Percentiles rank a stretch among this genome's conserved stretches.
These are phyloP conservation scores for Scalopus aquaticus DNA, from an alignment of 2,113 vertebrate genomes.

Conservation along the genomic window DNA sequence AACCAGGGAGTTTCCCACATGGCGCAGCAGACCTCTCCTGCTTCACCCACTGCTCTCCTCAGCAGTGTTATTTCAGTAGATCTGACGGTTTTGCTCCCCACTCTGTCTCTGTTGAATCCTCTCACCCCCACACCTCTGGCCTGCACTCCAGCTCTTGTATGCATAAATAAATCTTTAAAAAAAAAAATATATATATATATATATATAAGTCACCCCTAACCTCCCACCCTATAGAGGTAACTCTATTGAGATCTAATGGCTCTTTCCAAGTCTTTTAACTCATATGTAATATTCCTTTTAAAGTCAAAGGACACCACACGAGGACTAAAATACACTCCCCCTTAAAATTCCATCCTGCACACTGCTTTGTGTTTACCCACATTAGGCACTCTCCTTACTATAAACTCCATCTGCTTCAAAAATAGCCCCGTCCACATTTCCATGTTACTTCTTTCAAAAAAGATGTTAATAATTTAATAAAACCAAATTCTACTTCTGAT, in stretches of 20 bases:
- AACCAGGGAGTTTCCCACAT: too few relatives aligned
- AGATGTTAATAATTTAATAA: not conserved
- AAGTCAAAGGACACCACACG: not conserved
- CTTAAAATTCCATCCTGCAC: not conserved
- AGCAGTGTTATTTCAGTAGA: too few relatives aligned
- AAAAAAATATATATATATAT: too few relatives aligned
- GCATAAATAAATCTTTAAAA: too few relatives aligned
- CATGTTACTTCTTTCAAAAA: not conserved
- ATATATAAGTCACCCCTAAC: not conserved
- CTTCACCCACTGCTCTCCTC: too few relatives aligned
- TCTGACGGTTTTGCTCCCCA: too few relatives aligned
- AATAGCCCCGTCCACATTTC: not conserved
- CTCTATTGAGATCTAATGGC: not conserved
- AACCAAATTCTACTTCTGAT: slow-evolving; percentile 33
- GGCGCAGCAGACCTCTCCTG: too few relatives aligned
- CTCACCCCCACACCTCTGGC: too few relatives aligned
- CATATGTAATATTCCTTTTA: not conserved
- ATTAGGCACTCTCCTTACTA: not conserved
- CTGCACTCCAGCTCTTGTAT: too few relatives aligned
- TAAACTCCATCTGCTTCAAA: not conserved
- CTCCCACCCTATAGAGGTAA: not conserved
- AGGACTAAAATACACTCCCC: not conserved
- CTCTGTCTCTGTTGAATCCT: too few relatives aligned
- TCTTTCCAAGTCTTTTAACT: not conserved
- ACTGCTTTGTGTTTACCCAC: not conserved